A percentile compares a stretch with the other conserved stretches of the same genome.
Evolutionary conservation across 2,797 vertebrate species (phyloP).

Genomic region (Clarias laeviceps): DNA sequence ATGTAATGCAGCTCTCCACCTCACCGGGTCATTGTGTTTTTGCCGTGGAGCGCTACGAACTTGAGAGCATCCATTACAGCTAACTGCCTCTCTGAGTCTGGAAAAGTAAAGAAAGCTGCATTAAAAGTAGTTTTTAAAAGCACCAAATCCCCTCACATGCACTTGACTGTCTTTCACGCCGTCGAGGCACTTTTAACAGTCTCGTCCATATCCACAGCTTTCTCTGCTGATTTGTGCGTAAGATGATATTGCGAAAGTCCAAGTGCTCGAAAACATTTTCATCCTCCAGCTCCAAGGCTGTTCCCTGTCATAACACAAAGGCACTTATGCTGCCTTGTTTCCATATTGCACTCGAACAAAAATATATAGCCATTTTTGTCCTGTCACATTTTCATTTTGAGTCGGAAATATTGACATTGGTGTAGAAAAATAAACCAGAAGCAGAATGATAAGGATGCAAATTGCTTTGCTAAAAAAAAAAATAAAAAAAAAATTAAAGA

Average conservation of each 20-base stretch:
- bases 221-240: conserved; percentile 14
- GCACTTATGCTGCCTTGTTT: not conserved
- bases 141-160: conserved; percentile 9
- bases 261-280: conserved; percentile 7
- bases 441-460: conserved; percentile 26
- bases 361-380: not conserved
- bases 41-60: not conserved
- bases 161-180: conserved; percentile 16
- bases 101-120: conserved; percentile 12
- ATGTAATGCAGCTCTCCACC: conserved; percentile 17
- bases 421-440: not conserved
- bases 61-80: conserved; percentile 4
- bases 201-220: conserved; percentile 32
- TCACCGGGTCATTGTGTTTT: conserved; percentile 23
- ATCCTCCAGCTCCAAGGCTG: conserved; percentile 7
- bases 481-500: not conserved
- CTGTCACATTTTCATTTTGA: not conserved
- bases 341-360: not conserved
- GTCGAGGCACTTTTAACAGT: not conserved
- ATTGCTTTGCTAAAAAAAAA: conserved; percentile 42
- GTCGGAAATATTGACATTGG: not conserved
- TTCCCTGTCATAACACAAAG: conserved; percentile 19
- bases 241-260: not conserved
- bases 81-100: conserved; percentile 19
- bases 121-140: conserved; percentile 32